Percentiles rank a stretch among this genome's conserved stretches.
Evolutionary conservation across 92 coral and sea anemone species (phyloP).

Genomic region (Montipora capitata): DNA sequence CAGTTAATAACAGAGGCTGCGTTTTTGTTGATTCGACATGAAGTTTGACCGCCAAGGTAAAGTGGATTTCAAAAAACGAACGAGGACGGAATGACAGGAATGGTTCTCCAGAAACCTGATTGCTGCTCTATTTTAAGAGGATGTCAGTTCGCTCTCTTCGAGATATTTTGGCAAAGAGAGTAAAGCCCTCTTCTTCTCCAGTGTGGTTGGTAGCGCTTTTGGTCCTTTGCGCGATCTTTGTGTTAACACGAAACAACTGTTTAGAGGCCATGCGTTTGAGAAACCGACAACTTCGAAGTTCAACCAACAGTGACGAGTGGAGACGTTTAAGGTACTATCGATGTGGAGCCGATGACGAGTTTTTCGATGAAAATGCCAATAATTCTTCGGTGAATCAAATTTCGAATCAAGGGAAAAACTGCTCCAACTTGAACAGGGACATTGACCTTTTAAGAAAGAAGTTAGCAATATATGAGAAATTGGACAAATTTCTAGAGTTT

Average conservation of each 20-base stretch:
- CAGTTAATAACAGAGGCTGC: neutral
- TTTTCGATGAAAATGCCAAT: neutral
- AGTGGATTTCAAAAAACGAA: constrained; percentile 38
- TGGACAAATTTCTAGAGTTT: constrained; percentile 83
- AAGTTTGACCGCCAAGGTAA: neutral
- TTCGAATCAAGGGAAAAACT: constrained; percentile 32
- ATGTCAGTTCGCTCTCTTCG: constrained; percentile 59
- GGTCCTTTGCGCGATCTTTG: constrained; percentile 53
- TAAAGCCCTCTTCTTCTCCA: constrained; percentile 1
- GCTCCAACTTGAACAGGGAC: constrained; percentile 47
- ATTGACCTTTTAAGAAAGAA: constrained; percentile 60
- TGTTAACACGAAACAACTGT: constrained; percentile 41
- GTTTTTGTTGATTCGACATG: neutral
- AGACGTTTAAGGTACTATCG: neutral
- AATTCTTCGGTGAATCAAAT: neutral
- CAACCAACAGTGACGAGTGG: constrained; percentile 30
- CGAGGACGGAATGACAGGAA: constrained; percentile 13
- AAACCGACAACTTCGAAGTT: constrained; percentile 46
- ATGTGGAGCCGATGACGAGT: neutral
- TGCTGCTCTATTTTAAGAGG: constrained; percentile 39
- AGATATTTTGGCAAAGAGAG: constrained; percentile 40
- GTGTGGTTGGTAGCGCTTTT: constrained; percentile 62
- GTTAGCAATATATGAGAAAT: constrained; percentile 75
- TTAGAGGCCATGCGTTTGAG: constrained; percentile 19
- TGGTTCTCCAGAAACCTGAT: constrained; percentile 21